Conservation (phyloP, 2,797 vertebrate genomes). For the Chloroceryle amazona region DNA sequence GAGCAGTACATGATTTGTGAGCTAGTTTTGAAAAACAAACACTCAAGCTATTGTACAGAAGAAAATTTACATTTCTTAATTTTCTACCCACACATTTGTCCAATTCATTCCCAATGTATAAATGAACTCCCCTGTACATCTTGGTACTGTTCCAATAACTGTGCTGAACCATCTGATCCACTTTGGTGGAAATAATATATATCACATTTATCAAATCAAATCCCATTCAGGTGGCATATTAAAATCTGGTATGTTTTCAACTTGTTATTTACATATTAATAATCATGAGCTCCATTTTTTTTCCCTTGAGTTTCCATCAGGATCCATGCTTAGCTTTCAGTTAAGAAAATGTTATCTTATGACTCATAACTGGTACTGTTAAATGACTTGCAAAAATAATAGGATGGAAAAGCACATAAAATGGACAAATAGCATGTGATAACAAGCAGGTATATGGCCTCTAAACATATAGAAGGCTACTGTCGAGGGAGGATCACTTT, state of each 20-base stretch:
- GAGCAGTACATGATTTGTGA: neutral
- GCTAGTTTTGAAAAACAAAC: neutral
- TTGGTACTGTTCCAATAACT: neutral
- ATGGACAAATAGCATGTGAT: neutral
- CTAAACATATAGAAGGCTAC: neutral
- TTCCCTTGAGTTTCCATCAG: neutral
- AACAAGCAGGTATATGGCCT: neutral
- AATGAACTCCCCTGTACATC: neutral
- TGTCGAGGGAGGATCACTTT: neutral
- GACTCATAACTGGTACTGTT: neutral
- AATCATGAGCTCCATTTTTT: neutral
- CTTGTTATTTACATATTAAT: neutral
- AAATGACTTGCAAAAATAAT: neutral
- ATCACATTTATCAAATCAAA: neutral
- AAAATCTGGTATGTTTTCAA: neutral
- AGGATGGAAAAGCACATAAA: neutral
- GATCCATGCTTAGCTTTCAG: neutral
- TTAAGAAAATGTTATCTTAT: neutral
- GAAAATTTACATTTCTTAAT: neutral
- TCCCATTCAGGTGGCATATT: neutral
- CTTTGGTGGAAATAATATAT: neutral
- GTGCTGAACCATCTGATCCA: rapidly evolving
- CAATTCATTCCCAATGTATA: neutral
- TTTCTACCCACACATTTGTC: neutral
- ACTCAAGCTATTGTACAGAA: neutral